Conservation (phyloP, 2,113 vertebrate genomes). For the Eolophus roseicapilla region DNA sequence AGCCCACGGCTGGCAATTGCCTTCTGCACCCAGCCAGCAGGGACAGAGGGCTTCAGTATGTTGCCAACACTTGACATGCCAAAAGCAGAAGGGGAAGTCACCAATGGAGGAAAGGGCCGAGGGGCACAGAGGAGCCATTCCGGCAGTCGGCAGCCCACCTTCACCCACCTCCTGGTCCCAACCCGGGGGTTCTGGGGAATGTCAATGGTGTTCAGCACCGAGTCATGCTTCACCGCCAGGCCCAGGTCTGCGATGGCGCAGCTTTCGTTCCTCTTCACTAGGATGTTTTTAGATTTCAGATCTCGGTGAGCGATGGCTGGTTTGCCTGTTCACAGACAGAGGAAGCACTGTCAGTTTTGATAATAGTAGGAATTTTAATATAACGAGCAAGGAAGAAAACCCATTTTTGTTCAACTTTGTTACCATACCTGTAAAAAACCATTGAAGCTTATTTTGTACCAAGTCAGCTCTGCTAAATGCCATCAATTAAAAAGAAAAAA, state of each 20-base stretch:
- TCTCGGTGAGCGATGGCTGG: conserved; percentile 97
- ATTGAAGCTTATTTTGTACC: accelerated
- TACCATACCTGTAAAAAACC: accelerated
- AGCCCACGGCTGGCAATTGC: accelerated
- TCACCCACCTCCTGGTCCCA: conserved; percentile 87
- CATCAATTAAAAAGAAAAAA: neutral
- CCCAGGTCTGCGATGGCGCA: conserved; percentile 96
- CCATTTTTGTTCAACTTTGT: neutral
- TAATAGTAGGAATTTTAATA: accelerated
- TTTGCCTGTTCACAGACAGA: conserved; percentile 80
- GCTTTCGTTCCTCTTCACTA: conserved; percentile 92
- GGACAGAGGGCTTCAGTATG: neutral
- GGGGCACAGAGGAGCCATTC: accelerated
- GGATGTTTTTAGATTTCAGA: conserved; percentile 97
- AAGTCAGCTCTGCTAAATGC: neutral
- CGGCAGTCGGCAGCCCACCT: accelerated
- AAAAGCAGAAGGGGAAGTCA: accelerated
- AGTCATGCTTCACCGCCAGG: conserved; percentile 94
- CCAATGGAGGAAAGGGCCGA: accelerated
- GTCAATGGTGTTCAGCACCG: conserved; percentile 87
- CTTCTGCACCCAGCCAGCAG: accelerated
- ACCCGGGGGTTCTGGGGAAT: conserved; percentile 92
- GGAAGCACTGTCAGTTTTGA: accelerated
- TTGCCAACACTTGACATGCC: accelerated
- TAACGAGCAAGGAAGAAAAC: accelerated